phyloP scores from a whole-genome alignment of 2,888 invertebrate species.

The Andrena minutula region DNA sequence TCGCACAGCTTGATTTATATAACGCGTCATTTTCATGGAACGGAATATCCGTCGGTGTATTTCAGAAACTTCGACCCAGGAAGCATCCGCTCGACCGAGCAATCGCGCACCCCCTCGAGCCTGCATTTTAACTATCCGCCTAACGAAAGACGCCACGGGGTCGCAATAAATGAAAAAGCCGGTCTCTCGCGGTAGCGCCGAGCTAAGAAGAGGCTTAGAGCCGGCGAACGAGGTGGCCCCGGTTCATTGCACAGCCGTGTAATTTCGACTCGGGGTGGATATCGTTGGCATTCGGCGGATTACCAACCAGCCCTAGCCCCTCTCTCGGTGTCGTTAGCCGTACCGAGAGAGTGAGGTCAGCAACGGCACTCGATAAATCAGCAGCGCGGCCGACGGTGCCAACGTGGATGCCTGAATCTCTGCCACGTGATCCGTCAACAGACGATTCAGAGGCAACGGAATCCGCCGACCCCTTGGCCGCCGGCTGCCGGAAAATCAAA shows the following conservation, averaged over 20 bases:
- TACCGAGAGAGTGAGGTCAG: constrained; percentile 65
- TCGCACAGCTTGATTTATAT: too few relatives aligned
- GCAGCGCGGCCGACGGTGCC: constrained; percentile 53
- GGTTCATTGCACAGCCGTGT: constrained; percentile 52
- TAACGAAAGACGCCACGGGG: background rate
- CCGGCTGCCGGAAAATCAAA: constrained; percentile 48
- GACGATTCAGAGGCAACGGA: constrained; percentile 43
- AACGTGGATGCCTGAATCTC: constrained; percentile 62
- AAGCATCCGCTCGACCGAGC: background rate
- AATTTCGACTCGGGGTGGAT: constrained; percentile 57
- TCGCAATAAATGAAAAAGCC: constrained; percentile 16
- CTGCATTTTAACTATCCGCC: background rate
- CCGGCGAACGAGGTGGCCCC: constrained; percentile 14
- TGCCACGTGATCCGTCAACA: constrained; percentile 73
- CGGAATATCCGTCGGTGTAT: too few relatives aligned
- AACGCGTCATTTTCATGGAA: too few relatives aligned
- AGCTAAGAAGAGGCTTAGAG: background rate
- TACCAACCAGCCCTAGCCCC: constrained; percentile 39
- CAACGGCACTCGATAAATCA: constrained; percentile 72
- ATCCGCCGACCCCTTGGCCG: constrained; percentile 28
- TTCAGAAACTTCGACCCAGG: background rate
- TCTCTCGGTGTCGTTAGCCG: constrained; percentile 61
- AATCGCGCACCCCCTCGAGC: background rate
- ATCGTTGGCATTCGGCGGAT: constrained; percentile 63
- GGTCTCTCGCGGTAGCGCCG: too few relatives aligned